Conservation (phyloP, 2,797 vertebrate species). For the Rhadinocentrus ornatus region DNA sequence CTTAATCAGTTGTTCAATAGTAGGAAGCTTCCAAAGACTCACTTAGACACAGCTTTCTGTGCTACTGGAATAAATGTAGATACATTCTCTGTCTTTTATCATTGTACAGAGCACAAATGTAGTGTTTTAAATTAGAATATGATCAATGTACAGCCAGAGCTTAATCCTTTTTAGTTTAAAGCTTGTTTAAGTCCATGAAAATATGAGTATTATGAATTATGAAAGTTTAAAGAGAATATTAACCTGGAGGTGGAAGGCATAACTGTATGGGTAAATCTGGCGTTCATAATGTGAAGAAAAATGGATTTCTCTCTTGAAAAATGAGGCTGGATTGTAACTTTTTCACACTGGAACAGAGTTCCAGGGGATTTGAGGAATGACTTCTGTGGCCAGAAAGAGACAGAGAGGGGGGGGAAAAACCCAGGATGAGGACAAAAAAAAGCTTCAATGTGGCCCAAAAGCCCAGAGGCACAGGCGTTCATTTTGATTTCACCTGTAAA, state of each 20-base stretch:
- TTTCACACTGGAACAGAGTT: slow-evolving; percentile 26
- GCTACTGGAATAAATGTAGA: slow-evolving; percentile 47
- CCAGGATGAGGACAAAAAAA: slow-evolving; percentile 22
- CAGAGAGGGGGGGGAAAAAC: neutral
- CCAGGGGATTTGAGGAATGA: slow-evolving; percentile 35
- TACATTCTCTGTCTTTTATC: slow-evolving; percentile 57
- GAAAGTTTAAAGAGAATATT: slow-evolving; percentile 32
- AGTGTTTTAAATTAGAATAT: slow-evolving; percentile 61
- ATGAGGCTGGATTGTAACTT: slow-evolving; percentile 38
- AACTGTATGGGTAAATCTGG: slow-evolving; percentile 43
- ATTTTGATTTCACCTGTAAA: slow-evolving; percentile 61
- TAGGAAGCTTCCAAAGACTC: slow-evolving; percentile 78
- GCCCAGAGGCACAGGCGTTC: slow-evolving; percentile 37
- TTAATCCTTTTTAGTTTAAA: slow-evolving; percentile 18
- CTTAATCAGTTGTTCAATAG: slow-evolving; percentile 54
- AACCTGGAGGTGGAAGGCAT: slow-evolving; percentile 22
- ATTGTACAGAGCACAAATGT: slow-evolving; percentile 71
- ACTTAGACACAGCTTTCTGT: slow-evolving; percentile 40
- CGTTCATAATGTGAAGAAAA: slow-evolving; percentile 35
- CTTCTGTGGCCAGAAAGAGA: slow-evolving; percentile 29
- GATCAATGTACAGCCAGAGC: slow-evolving; percentile 61
- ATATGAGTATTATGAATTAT: slow-evolving; percentile 34
- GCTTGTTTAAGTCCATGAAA: slow-evolving; percentile 30
- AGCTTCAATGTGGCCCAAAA: slow-evolving; percentile 41
- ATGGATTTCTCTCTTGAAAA: slow-evolving; percentile 43